Evolutionary conservation across 2,888 invertebrate genomes (phyloP).

Genomic region (Sinodicranocentrus sp.): DNA sequence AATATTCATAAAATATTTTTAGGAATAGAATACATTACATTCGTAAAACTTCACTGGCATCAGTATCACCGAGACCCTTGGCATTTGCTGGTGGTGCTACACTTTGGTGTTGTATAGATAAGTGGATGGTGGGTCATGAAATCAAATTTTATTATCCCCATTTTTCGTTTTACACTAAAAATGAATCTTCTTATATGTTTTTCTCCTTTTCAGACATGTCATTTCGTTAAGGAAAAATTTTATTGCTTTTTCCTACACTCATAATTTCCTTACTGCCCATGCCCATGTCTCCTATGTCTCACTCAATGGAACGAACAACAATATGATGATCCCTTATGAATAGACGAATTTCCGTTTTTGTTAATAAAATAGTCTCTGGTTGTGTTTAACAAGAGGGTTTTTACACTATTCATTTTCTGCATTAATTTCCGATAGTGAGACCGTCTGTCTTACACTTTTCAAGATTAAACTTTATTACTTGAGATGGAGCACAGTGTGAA

Average conservation of each 20-base stretch:
- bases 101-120: constrained; percentile 6
- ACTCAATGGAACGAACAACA: neutral
- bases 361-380: no score
- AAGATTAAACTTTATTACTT: neutral
- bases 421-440: neutral
- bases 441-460: neutral
- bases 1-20: constrained; percentile 23
- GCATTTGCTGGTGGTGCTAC: no score
- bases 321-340: neutral
- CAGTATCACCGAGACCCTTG: no score
- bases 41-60: neutral
- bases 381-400: neutral
- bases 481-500: neutral
- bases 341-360: neutral
- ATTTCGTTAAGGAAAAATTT: constrained; percentile 41
- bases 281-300: neutral
- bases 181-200: constrained; percentile 36
- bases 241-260: constrained; percentile 48
- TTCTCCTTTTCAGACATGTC: constrained; percentile 28
- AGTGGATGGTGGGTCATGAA: constrained; percentile 45
- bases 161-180: constrained; percentile 57
- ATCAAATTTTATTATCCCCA: constrained; percentile 56
- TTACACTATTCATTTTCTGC: neutral
- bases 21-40: neutral
- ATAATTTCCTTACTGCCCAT: constrained; percentile 14